Conservation (phyloP, 2,113 vertebrate genomes). For the Prunella himalayana region DNA sequence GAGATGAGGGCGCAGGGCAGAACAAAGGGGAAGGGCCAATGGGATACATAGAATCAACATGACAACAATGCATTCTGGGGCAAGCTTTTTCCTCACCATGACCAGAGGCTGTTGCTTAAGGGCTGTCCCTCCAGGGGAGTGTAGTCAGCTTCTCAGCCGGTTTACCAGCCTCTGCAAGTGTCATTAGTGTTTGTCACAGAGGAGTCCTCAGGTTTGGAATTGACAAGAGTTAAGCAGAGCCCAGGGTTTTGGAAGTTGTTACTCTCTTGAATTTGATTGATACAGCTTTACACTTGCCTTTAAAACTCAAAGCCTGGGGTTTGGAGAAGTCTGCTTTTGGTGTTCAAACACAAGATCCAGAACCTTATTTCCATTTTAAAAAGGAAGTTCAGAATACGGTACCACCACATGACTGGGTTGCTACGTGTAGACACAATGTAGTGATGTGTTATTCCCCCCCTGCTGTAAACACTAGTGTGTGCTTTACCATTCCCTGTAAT, state of each 20-base stretch:
- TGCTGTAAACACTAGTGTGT: neutral
- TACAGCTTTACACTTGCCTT: neutral
- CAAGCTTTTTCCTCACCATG: no score
- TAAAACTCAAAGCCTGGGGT: neutral
- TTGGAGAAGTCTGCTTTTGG: neutral
- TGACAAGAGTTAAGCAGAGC: neutral
- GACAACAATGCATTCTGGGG: no score
- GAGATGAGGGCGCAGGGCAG: no score
- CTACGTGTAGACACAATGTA: accelerated
- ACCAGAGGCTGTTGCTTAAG: no score
- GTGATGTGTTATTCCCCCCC: neutral
- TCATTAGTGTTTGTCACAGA: no score
- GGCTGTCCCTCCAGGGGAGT: no score
- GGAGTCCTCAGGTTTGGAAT: neutral
- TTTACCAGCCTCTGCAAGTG: neutral
- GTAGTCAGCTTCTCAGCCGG: no score
- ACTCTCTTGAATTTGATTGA: neutral
- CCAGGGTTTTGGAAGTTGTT: neutral
- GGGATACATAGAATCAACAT: no score
- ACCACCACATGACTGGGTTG: accelerated
- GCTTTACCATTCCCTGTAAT: neutral
- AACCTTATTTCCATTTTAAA: neutral
- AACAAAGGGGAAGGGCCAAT: no score
- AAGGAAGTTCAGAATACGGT: neutral
- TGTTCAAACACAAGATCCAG: neutral